Evolutionary conservation across 2,888 invertebrate genomes (phyloP).

Genomic region (Dryadula phaetusa): DNA sequence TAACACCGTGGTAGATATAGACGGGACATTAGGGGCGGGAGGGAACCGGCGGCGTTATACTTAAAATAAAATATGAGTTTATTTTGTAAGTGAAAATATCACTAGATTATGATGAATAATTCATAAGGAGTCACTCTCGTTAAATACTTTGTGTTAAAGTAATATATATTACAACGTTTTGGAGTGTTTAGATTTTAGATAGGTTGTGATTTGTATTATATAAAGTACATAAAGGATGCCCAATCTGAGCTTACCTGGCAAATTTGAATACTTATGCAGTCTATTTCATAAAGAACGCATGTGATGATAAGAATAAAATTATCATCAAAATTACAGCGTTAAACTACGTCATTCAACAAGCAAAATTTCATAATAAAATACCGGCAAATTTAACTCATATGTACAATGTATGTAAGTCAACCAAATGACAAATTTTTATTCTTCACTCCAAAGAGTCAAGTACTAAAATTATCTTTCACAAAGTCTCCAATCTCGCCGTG

Average conservation of each 20-base stretch:
- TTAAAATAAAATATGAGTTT: conserved; percentile 28
- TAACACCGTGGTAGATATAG: conserved; percentile 14
- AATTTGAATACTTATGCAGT: too few species aligned
- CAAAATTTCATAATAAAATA: not conserved
- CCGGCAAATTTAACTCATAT: not conserved
- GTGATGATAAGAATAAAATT: too few species aligned
- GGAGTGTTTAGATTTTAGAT: not conserved
- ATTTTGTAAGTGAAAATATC: conserved; percentile 25
- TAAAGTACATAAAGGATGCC: too few species aligned
- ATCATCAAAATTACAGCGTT: too few species aligned
- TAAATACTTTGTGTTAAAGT: conserved; percentile 1
- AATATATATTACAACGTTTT: not conserved
- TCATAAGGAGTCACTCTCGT: conserved; percentile 16
- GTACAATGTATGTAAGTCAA: not conserved
- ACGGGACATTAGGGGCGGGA: conserved; percentile 29
- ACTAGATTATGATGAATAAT: conserved; percentile 22
- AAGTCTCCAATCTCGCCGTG: conserved; percentile 23
- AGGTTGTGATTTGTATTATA: not conserved
- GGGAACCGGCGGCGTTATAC: conserved; percentile 12
- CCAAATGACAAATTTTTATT: not conserved
- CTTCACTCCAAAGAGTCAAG: not conserved
- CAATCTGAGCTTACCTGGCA: too few species aligned
- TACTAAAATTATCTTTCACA: conserved; percentile 9
- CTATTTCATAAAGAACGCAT: too few species aligned
- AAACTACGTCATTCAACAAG: not conserved